Conservation (phyloP, 2,113 vertebrate species). For the Engraulis encrasicolus region DNA sequence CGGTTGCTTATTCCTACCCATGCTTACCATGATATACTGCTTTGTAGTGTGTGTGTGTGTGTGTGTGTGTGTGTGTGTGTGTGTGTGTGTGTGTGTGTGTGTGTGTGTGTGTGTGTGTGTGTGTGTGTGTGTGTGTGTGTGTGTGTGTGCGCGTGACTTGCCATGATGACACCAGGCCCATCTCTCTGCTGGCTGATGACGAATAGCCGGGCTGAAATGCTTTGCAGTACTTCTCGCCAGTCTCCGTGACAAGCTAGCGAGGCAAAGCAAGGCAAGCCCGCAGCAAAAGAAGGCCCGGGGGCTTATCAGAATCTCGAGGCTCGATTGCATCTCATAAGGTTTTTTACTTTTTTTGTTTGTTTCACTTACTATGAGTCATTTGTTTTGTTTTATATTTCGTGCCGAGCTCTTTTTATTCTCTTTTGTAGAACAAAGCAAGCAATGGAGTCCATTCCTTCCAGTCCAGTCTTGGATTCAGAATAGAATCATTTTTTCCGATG, state of each 20-base stretch:
- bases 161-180: not conserved
- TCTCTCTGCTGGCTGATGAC: constrained; percentile 1
- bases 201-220: constrained; percentile 58
- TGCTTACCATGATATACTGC: not conserved
- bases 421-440: constrained; percentile 67
- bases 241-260: constrained; percentile 56
- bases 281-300: too few relatives aligned
- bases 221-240: constrained; percentile 58
- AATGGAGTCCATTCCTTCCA: constrained; percentile 39
- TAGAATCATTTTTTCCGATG: constrained; percentile 43
- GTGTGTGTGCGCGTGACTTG: too few relatives aligned
- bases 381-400: constrained; percentile 71
- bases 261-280: constrained; percentile 39
- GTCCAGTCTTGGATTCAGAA: not conserved
- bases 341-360: constrained; percentile 58
- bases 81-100: too few relatives aligned
- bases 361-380: constrained; percentile 63
- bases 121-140: too few relatives aligned
- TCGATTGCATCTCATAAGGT: constrained; percentile 54
- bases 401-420: constrained; percentile 65
- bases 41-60: too few relatives aligned
- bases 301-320: constrained; percentile 60
- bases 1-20: not conserved
- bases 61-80: too few relatives aligned
- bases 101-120: too few relatives aligned